A percentile compares a stretch with the other conserved stretches of the same genome.
Evolutionary conservation across 1,140 invertebrate species (phyloP).

Genomic region (Antheraea pernyi): DNA sequence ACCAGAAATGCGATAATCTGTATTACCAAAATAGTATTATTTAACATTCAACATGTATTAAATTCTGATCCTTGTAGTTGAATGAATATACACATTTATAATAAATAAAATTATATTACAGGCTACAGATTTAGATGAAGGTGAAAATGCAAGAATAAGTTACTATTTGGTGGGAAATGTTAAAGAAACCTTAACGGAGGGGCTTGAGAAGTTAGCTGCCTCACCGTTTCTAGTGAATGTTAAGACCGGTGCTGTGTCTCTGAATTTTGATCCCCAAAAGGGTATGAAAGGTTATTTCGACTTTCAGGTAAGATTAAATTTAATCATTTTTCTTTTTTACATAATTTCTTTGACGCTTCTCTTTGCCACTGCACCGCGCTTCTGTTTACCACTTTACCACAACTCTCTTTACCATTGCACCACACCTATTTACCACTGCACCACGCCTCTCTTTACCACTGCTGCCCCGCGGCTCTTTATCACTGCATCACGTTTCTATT

Average conservation of each 20-base stretch:
- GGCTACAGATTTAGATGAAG: constrained; percentile 91
- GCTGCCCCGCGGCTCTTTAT: too few relatives aligned
- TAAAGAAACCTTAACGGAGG: constrained; percentile 91
- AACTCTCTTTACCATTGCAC: too few relatives aligned
- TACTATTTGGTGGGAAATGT: constrained; percentile 91
- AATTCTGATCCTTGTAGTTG: too few relatives aligned
- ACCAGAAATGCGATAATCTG: too few relatives aligned
- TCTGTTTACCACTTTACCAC: too few relatives aligned
- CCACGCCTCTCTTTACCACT: too few relatives aligned
- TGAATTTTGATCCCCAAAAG: constrained; percentile 97
- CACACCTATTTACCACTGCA: too few relatives aligned
- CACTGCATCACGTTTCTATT: too few relatives aligned
- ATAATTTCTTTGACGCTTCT: too few relatives aligned
- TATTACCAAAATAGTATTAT: too few relatives aligned
- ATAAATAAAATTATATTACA: constrained; percentile 44
- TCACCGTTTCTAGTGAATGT: constrained; percentile 91
- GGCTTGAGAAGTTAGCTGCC: constrained; percentile 88
- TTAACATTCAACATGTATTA: too few relatives aligned
- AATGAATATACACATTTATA: not conserved
- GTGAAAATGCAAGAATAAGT: constrained; percentile 86
- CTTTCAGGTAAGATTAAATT: constrained; percentile 83
- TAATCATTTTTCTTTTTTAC: not conserved
- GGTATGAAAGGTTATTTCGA: constrained; percentile 98
- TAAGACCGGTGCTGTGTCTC: constrained; percentile 88
- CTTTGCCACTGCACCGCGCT: too few relatives aligned